phyloP scores from a whole-genome alignment of 2,113 vertebrate species.

The Abramis brama region DNA sequence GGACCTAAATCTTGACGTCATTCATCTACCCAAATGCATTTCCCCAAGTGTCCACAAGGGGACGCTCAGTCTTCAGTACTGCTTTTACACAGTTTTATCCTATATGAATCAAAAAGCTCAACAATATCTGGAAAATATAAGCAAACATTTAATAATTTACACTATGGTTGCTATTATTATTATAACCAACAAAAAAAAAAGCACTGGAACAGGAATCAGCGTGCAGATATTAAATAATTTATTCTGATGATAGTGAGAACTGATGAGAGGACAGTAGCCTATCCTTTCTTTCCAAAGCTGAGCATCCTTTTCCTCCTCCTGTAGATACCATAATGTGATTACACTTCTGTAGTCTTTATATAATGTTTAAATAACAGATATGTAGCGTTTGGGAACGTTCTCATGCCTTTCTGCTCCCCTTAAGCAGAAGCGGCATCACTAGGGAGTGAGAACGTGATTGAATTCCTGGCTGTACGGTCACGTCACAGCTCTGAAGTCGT shows the following conservation, averaged over 20 bases:
- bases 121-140: background rate
- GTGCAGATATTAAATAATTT: background rate
- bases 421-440: background rate
- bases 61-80: conserved; percentile 28
- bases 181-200: background rate
- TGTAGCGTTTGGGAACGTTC: background rate
- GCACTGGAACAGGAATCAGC: background rate
- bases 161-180: background rate
- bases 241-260: background rate
- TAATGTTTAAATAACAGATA: conserved; percentile 17
- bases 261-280: background rate
- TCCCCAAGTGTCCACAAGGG: conserved; percentile 41
- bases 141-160: background rate
- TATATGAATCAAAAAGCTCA: background rate
- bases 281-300: background rate
- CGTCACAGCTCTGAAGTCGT: conserved; percentile 21
- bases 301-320: background rate
- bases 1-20: background rate
- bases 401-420: background rate
- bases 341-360: conserved; percentile 1
- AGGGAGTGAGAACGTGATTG: conserved; percentile 2
- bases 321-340: background rate
- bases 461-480: conserved; percentile 3
- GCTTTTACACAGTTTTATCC: background rate
- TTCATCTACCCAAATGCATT: background rate